These are phyloP conservation scores for Drosophila lutescens DNA, from an alignment of 2,888 invertebrate genomes.

Conservation along the genomic window DNA sequence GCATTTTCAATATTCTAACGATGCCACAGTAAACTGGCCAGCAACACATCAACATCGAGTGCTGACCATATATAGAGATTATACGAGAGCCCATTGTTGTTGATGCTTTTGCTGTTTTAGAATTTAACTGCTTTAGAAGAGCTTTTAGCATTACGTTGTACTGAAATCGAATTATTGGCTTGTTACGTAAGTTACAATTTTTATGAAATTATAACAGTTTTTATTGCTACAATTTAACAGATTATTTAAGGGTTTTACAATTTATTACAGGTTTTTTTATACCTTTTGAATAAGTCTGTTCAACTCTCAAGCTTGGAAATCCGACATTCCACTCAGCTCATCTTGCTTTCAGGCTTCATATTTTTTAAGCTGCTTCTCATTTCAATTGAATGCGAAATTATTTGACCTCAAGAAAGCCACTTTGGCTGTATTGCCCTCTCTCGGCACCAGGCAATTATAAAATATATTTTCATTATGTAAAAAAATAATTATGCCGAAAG, in stretches of 20 bases:
- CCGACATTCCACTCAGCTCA: conserved; percentile 2
- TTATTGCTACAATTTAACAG: neutral
- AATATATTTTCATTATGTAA: conserved; percentile 64
- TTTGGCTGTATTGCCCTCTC: conserved; percentile 5
- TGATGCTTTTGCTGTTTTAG: conserved; percentile 13
- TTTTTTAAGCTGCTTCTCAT: conserved; percentile 3
- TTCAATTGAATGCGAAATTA: conserved; percentile 15
- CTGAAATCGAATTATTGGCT: conserved; percentile 1
- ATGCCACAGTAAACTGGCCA: conserved; percentile 17
- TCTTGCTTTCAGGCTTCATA: neutral
- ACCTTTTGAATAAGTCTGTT: neutral
- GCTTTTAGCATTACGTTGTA: conserved; percentile 51
- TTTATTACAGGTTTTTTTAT: neutral
- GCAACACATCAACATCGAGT: conserved; percentile 24
- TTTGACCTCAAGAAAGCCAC: conserved; percentile 48
- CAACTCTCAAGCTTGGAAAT: neutral
- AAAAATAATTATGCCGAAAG: conserved; percentile 73
- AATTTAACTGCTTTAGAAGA: conserved; percentile 5
- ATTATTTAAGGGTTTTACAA: neutral
- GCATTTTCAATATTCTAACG: conserved; percentile 69
- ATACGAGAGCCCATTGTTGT: neutral
- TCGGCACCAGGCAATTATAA: conserved; percentile 62
- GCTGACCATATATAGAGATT: conserved; percentile 38
- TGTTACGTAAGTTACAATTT: neutral
- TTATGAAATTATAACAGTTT: conserved; percentile 2